These are phyloP conservation scores for Lynx canadensis DNA, from an alignment of 2,113 vertebrate genomes.

Conservation along the genomic window DNA sequence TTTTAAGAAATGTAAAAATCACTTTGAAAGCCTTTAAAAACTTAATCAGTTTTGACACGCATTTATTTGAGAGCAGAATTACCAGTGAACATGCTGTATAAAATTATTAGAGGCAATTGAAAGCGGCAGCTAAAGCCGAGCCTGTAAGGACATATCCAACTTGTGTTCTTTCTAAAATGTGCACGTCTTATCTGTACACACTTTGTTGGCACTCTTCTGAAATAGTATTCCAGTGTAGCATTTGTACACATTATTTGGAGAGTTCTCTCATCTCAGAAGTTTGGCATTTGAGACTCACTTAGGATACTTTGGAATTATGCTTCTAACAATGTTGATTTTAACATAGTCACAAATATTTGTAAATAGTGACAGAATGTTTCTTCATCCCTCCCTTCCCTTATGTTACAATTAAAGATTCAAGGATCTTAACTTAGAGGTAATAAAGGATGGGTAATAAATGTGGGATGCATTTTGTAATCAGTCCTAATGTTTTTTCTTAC, in stretches of 20 bases:
- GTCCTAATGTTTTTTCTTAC: neutral
- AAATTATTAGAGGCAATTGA: constrained; percentile 1
- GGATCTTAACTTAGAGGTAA: neutral
- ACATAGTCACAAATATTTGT: neutral
- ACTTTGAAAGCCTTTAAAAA: constrained; percentile 24
- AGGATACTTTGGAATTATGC: neutral
- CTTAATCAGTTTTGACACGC: constrained; percentile 36
- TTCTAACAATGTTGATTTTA: constrained; percentile 21
- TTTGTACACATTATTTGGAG: neutral
- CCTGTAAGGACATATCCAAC: neutral
- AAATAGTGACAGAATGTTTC: neutral
- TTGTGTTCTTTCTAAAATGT: constrained; percentile 36
- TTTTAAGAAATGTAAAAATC: constrained; percentile 47
- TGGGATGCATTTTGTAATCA: neutral
- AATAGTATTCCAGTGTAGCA: neutral
- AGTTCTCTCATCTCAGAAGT: neutral
- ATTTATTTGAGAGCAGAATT: constrained; percentile 56
- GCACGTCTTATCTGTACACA: neutral
- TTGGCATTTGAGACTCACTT: neutral
- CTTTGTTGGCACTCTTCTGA: neutral
- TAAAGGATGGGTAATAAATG: neutral
- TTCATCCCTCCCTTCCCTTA: neutral
- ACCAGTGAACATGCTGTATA: neutral
- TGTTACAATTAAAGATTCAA: neutral
- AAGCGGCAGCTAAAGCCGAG: neutral